phyloP scores from a whole-genome alignment of 2,113 vertebrate species.

The Hyaena hyaena region DNA sequence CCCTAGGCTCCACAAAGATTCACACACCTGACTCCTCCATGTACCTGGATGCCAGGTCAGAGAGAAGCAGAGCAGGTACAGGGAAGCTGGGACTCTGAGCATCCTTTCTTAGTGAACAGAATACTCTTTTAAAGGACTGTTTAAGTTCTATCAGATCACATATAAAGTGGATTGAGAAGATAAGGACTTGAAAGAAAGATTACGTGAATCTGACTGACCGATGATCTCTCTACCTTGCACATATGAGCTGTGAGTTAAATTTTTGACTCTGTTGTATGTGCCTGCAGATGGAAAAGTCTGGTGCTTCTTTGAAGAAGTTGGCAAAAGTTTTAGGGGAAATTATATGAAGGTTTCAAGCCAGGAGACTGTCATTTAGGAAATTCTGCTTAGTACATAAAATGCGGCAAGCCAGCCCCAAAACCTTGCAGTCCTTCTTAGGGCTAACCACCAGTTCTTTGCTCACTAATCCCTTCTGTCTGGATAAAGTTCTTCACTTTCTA shows the following conservation, averaged over 20 bases:
- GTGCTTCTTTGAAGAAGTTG: slow-evolving; percentile 4
- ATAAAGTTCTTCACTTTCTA: not conserved
- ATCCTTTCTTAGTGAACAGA: not conserved
- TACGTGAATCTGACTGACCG: not conserved
- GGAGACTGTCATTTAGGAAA: slow-evolving; percentile 35
- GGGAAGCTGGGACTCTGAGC: not conserved
- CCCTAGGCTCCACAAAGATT: not conserved
- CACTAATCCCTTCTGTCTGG: not conserved
- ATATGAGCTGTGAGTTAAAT: not conserved
- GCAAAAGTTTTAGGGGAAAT: not conserved
- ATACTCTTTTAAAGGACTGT: not conserved
- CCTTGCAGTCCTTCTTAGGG: not conserved
- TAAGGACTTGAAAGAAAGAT: not conserved
- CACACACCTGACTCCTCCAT: not conserved
- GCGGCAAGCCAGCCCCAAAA: not conserved
- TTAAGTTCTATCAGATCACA: not conserved
- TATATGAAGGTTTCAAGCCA: not conserved
- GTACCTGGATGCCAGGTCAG: not conserved
- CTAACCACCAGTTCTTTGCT: slow-evolving; percentile 1
- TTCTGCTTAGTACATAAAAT: not conserved
- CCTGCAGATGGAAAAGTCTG: not conserved
- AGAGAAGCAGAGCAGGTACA: not conserved
- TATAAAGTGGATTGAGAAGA: not conserved
- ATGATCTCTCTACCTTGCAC: not conserved
- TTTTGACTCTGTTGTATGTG: not conserved